phyloP scores from a whole-genome alignment of 2,797 vertebrate species.

The Pogonophryne albipinna region DNA sequence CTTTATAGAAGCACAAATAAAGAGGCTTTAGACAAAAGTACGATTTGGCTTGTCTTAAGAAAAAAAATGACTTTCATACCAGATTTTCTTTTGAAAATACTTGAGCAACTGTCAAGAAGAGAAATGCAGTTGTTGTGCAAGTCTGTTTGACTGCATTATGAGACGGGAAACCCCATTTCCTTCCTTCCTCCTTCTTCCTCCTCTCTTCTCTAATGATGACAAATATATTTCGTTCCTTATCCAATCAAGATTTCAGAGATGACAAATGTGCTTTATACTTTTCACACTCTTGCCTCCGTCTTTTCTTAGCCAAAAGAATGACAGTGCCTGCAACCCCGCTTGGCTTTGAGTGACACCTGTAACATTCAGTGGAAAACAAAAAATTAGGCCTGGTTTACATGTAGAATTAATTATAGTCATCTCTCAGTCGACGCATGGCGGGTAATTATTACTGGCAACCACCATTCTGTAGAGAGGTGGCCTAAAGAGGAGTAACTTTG shows the following conservation, averaged over 20 bases:
- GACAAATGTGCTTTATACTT: slow-evolving; percentile 62
- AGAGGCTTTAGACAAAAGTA: not conserved
- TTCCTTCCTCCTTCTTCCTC: slow-evolving; percentile 29
- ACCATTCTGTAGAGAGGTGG: slow-evolving; percentile 46
- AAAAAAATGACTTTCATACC: not conserved
- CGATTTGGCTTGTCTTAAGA: not conserved
- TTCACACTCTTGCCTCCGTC: slow-evolving; percentile 32
- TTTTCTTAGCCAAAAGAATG: slow-evolving; percentile 20
- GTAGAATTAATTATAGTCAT: slow-evolving; percentile 75
- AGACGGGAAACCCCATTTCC: slow-evolving; percentile 40
- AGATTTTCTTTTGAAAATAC: slow-evolving; percentile 26
- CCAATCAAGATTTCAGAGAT: slow-evolving; percentile 65
- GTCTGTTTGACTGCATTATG: slow-evolving; percentile 31
- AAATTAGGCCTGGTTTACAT: slow-evolving; percentile 69
- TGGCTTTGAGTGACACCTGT: slow-evolving; percentile 67
- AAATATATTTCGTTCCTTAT: slow-evolving; percentile 57
- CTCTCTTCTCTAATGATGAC: slow-evolving; percentile 61
- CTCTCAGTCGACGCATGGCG: slow-evolving; percentile 57
- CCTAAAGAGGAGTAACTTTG: slow-evolving; percentile 50
- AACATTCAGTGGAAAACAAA: slow-evolving; percentile 64
- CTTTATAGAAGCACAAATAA: not conserved
- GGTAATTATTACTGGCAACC: slow-evolving; percentile 75
- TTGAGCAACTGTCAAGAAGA: slow-evolving; percentile 42
- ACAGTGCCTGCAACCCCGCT: slow-evolving; percentile 34
- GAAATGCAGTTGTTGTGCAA: slow-evolving; percentile 26